Evolutionary conservation across 2,113 vertebrate genomes (phyloP), one percentile per base, ranked within the genome.

Genomic region (Chaetorhynchus papuensis): DNA sequence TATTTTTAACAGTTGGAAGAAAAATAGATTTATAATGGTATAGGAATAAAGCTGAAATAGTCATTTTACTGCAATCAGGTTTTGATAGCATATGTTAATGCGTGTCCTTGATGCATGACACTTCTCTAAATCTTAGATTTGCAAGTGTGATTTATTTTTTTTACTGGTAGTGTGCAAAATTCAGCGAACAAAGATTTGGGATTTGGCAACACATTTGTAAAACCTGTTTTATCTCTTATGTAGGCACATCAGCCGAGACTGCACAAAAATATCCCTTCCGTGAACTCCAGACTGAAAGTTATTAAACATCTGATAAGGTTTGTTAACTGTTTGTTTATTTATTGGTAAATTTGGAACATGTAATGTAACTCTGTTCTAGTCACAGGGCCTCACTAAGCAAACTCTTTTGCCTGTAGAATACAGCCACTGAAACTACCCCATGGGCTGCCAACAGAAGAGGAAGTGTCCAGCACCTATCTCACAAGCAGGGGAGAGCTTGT

Each of bases 291-390:
- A 57, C 97, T 99, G 89, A 99, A 99, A 96, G 94, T 98, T 57
- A 89, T 99, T 86, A 99, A 99, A 93, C 99, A 99, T 92, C 98
- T 99, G 74, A 97, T 99, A 71, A 99, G 98, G 99, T 99, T 97
- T 97, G 99, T 98, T 91, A 42, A 44, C 44, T 80, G 10, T 88
- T 86, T 82, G 41, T 64, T 91, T 66, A 50, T 89, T 59, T 74
- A 17, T 44, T 77, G 68, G 23, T 53, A 65, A 22, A 27, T 86
- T 71, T 82, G n/a, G 24, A 92, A 27, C 27, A 39, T 65, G 72
- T 30, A 47, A 53, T 79, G 11, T 49, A 68, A 59, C 23, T 60
- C 42, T 64, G 2, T 39, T 49, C 30, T 56, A n/a, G 78, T 52
- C 52, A 12, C 3, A 31, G 24, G 39, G 16, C 52, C 52, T 77